These are phyloP conservation scores for Amphipyra berbera DNA, from an alignment of 2,888 invertebrate genomes.

Conservation along the genomic window DNA sequence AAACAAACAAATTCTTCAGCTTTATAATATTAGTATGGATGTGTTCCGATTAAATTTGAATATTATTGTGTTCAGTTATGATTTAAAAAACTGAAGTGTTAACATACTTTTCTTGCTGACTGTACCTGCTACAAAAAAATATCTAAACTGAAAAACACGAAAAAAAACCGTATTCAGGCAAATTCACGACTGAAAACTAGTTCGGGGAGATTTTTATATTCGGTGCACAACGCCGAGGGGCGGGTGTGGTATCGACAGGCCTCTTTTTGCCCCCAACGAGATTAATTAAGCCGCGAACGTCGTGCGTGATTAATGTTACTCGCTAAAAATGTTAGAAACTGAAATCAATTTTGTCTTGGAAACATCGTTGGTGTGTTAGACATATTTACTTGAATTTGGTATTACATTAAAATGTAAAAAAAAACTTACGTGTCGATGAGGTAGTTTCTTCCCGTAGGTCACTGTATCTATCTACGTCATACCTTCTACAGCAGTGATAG, in stretches of 20 bases:
- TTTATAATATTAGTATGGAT: too few species aligned
- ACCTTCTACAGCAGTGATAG: too few species aligned
- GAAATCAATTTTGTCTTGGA: constrained; percentile 71
- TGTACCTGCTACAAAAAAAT: too few species aligned
- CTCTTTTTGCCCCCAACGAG: constrained; percentile 72
- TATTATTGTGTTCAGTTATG: too few species aligned
- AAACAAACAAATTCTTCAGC: too few species aligned
- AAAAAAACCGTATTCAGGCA: constrained; percentile 16
- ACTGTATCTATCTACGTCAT: too few species aligned
- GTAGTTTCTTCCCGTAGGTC: too few species aligned
- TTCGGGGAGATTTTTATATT: constrained; percentile 54
- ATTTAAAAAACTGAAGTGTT: too few species aligned
- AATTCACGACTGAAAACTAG: constrained; percentile 20
- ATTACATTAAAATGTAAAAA: constrained; percentile 8
- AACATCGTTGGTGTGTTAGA: constrained; percentile 28
- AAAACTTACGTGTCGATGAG: too few species aligned
- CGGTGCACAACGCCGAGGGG: constrained; percentile 36
- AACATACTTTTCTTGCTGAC: too few species aligned
- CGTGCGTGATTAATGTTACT: constrained; percentile 74
- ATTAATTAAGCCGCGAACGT: constrained; percentile 74
- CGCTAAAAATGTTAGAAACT: constrained; percentile 69
- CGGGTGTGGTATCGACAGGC: constrained; percentile 74
- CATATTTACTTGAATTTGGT: not conserved
- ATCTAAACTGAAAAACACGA: not conserved
- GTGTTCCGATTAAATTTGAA: too few species aligned